These are phyloP conservation scores for Gallinago solitaria DNA, from an alignment of 2,797 vertebrate species.

Conservation along the genomic window DNA sequence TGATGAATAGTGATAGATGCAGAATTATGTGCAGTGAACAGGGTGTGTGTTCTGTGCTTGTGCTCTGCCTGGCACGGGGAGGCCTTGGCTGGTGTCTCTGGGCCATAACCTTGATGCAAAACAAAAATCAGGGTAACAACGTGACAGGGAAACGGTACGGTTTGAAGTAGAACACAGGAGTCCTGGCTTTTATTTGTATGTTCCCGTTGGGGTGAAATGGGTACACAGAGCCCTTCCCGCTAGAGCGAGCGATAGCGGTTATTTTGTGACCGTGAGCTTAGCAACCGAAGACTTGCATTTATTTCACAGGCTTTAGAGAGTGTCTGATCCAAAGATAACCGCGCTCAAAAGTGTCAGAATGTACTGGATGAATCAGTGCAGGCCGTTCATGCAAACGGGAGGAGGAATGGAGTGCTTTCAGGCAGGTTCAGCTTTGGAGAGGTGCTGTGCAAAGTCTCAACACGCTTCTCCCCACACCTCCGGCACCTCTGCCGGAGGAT, in stretches of 20 bases:
- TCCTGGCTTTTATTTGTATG: background rate
- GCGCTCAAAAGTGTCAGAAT: background rate
- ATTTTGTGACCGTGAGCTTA: background rate
- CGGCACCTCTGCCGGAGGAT: background rate
- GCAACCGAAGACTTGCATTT: background rate
- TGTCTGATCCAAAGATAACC: conserved; percentile 17
- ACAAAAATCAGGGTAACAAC: background rate
- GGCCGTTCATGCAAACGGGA: background rate
- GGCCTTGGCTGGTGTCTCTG: background rate
- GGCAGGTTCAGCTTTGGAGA: background rate
- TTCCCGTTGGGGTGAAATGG: background rate
- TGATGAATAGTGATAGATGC: background rate
- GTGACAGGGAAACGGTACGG: background rate
- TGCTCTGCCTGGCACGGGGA: background rate
- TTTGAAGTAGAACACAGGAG: background rate
- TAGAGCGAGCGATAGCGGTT: background rate
- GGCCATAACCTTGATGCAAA: background rate
- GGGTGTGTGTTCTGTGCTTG: background rate
- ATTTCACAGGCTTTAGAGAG: background rate
- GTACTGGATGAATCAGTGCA: conserved; percentile 9
- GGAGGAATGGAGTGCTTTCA: background rate
- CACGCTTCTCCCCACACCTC: background rate
- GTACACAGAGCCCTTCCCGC: background rate
- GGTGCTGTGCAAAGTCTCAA: background rate
- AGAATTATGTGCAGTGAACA: background rate